Evolutionary conservation across 2,888 invertebrate genomes (phyloP).

Genomic region (Parasteatoda lunata): DNA sequence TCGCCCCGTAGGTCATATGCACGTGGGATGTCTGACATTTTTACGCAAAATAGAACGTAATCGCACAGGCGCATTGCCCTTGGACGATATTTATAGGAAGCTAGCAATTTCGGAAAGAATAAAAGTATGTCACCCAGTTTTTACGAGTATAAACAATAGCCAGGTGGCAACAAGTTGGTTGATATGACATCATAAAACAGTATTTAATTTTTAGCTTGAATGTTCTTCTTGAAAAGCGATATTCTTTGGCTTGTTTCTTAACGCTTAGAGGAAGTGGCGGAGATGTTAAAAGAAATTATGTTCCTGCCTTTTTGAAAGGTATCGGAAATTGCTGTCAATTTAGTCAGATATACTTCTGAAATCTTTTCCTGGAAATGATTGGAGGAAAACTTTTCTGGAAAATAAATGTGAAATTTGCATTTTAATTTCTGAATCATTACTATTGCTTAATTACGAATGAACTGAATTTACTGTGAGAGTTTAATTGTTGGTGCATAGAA

Average conservation of each 20-base stretch:
- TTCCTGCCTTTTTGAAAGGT: neutral
- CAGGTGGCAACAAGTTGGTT: conserved; percentile 51
- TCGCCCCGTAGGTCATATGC: conserved; percentile 21
- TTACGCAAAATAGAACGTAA: conserved; percentile 59
- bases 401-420: neutral
- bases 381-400: neutral
- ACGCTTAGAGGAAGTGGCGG: neutral
- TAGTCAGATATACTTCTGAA: neutral
- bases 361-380: neutral
- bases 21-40: conserved; percentile 8
- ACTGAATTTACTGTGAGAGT: too few species aligned
- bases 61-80: conserved; percentile 60
- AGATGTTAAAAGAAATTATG: neutral
- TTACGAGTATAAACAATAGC: conserved; percentile 38
- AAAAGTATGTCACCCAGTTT: conserved; percentile 62
- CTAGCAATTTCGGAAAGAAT: conserved; percentile 29
- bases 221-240: neutral
- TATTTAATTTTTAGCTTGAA: neutral
- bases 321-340: neutral
- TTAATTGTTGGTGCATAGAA: too few species aligned
- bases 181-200: conserved; percentile 8
- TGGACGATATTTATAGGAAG: conserved; percentile 66
- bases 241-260: neutral
- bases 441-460: too few species aligned
- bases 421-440: too few species aligned